Percentiles rank a stretch among this genome's conserved stretches.
phyloP scores from a whole-genome alignment of 2,113 vertebrate genomes.

The Nycticryphes semicollaris region DNA sequence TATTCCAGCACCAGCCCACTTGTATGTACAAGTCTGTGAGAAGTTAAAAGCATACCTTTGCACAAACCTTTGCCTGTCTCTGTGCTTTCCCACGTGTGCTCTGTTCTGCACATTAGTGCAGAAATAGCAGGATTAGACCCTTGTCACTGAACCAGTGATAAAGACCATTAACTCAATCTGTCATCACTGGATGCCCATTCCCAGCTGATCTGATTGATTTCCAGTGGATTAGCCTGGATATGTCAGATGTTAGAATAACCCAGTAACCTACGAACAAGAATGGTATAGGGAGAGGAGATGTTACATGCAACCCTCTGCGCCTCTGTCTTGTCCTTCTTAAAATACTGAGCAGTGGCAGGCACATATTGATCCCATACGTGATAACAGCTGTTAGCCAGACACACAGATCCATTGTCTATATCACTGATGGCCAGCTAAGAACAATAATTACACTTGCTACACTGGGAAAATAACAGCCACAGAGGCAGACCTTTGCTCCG shows the following conservation, averaged over 20 bases:
- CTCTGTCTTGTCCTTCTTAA: not conserved
- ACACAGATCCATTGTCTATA: not conserved
- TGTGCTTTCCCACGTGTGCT: not conserved
- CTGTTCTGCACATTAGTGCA: not conserved
- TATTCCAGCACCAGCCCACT: not conserved
- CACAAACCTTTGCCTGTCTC: not conserved
- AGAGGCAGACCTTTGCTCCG: not conserved
- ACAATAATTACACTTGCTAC: not conserved
- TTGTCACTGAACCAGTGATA: not conserved
- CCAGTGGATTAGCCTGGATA: not conserved
- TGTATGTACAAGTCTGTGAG: not conserved
- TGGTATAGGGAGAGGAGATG: not conserved
- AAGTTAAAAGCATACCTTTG: not conserved
- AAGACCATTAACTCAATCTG: conserved; percentile 48
- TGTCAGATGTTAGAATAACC: not conserved
- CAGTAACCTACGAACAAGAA: not conserved
- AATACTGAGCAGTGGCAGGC: not conserved
- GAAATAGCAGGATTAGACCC: conserved; percentile 20
- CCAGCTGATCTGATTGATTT: conserved; percentile 42
- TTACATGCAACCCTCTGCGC: not conserved
- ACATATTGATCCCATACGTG: not conserved
- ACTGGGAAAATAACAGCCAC: not conserved
- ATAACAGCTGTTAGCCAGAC: conserved; percentile 4
- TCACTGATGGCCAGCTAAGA: not conserved
- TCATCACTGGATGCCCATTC: conserved; percentile 1